Conservation (phyloP, 2,113 vertebrate species). For the Copsychus sechellarum region DNA sequence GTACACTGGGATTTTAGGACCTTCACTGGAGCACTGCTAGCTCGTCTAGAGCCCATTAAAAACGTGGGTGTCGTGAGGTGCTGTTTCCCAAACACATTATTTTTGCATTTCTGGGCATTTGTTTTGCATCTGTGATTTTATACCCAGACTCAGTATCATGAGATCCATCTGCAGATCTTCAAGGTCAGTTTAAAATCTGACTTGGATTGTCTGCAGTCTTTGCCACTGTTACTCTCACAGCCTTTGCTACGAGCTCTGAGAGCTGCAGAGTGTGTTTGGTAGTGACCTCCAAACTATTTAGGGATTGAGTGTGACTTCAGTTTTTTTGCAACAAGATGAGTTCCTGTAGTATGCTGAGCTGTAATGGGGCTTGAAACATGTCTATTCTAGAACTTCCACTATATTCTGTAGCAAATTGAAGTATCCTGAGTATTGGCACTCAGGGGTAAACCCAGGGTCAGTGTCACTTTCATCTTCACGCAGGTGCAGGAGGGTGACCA, state of each 20-base stretch:
- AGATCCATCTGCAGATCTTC: constrained; percentile 42
- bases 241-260: not conserved
- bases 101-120: constrained; percentile 49
- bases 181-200: constrained; percentile 40
- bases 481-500: not conserved
- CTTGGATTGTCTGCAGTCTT: constrained; percentile 36
- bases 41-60: not conserved
- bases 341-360: not conserved
- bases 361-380: not conserved
- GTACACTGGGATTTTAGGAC: not conserved
- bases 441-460: not conserved
- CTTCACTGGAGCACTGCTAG: not conserved
- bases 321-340: not conserved
- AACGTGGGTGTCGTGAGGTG: not conserved
- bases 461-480: not conserved
- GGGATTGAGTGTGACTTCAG: constrained; percentile 25
- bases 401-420: not conserved
- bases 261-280: not conserved
- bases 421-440: not conserved
- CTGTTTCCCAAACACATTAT: not conserved
- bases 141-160: constrained; percentile 14
- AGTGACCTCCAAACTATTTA: constrained; percentile 44
- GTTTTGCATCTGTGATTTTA: constrained; percentile 40
- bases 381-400: not conserved
- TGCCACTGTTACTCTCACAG: constrained; percentile 46